A percentile compares a stretch with the other conserved stretches of the same genome.
These are phyloP conservation scores for Panorpa germanica DNA, from an alignment of 2,888 invertebrate genomes.

Conservation along the genomic window DNA sequence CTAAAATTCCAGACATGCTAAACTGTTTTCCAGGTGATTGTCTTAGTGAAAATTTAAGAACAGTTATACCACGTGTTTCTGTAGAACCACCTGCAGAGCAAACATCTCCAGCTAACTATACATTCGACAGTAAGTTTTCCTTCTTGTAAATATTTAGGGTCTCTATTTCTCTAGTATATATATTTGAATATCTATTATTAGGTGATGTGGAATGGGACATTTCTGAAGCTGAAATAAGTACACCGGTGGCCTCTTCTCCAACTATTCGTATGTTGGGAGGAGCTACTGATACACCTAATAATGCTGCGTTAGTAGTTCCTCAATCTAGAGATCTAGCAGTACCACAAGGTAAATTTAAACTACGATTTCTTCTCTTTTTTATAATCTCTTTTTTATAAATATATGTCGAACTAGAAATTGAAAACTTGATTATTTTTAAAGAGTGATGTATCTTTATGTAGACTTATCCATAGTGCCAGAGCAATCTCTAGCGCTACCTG, in stretches of 20 bases:
- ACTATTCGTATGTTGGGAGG: constrained; percentile 24
- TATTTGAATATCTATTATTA: constrained; percentile 15
- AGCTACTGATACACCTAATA: constrained; percentile 13
- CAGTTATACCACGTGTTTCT: constrained; percentile 41
- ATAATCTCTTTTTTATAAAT: too few species aligned
- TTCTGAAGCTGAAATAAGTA: constrained; percentile 34
- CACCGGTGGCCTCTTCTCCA: constrained; percentile 18
- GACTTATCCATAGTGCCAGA: constrained; percentile 25
- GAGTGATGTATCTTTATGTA: too few species aligned
- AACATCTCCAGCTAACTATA: constrained; percentile 33
- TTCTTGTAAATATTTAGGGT: too few species aligned
- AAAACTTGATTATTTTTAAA: too few species aligned
- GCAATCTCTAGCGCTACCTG: constrained; percentile 20
- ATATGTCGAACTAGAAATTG: too few species aligned
- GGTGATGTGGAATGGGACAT: constrained; percentile 62
- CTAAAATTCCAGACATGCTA: constrained; percentile 22
- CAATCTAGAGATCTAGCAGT: constrained; percentile 11
- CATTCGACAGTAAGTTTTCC: constrained; percentile 38
- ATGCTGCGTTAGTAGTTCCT: constrained; percentile 7
- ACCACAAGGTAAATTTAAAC: too few species aligned
- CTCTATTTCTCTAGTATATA: not conserved
- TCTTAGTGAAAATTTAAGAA: constrained; percentile 56
- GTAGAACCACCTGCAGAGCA: constrained; percentile 34
- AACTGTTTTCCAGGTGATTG: constrained; percentile 56
- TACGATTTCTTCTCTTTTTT: too few species aligned